Evolutionary conservation across 2,888 invertebrate species (phyloP).

Genomic region (Podabrus alpinus): DNA sequence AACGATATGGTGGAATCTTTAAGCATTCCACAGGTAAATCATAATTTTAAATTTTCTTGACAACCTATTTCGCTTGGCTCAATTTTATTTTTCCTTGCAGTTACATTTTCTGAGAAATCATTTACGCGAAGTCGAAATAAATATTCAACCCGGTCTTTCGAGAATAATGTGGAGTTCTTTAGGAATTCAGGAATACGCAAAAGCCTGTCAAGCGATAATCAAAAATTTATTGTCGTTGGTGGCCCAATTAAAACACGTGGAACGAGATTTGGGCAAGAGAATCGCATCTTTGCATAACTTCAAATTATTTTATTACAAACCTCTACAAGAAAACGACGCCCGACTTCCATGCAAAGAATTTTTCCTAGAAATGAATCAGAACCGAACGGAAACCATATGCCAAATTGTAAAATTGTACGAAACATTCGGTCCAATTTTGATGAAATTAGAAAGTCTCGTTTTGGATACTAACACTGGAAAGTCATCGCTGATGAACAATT

Average conservation of each 20-base stretch:
- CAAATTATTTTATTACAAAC: conserved; percentile 61
- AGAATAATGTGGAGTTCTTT: conserved; percentile 87
- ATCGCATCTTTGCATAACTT: conserved; percentile 62
- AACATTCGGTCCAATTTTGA: conserved; percentile 78
- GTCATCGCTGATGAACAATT: conserved; percentile 72
- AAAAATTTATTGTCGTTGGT: conserved; percentile 69
- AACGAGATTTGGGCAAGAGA: conserved; percentile 63
- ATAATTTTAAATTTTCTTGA: background rate
- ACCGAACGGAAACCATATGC: conserved; percentile 70
- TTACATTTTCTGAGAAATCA: conserved; percentile 70
- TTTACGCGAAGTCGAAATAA: conserved; percentile 72
- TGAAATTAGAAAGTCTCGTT: conserved; percentile 84
- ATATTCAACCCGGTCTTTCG: conserved; percentile 79
- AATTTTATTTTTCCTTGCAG: conserved; percentile 45
- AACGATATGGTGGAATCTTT: conserved; percentile 68
- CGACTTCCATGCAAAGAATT: conserved; percentile 61
- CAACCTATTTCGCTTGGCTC: background rate
- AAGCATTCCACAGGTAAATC: conserved; percentile 69
- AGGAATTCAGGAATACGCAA: conserved; percentile 75
- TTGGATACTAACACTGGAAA: conserved; percentile 78
- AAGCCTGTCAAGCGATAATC: conserved; percentile 60
- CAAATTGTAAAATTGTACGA: conserved; percentile 74
- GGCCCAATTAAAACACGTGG: conserved; percentile 71
- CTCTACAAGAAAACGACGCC: conserved; percentile 35
- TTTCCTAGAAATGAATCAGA: conserved; percentile 71